Evolutionary conservation across 1,140 invertebrate genomes (phyloP), one percentile per base, ranked within the genome.

Genomic region (Drosophila subobscura): DNA sequence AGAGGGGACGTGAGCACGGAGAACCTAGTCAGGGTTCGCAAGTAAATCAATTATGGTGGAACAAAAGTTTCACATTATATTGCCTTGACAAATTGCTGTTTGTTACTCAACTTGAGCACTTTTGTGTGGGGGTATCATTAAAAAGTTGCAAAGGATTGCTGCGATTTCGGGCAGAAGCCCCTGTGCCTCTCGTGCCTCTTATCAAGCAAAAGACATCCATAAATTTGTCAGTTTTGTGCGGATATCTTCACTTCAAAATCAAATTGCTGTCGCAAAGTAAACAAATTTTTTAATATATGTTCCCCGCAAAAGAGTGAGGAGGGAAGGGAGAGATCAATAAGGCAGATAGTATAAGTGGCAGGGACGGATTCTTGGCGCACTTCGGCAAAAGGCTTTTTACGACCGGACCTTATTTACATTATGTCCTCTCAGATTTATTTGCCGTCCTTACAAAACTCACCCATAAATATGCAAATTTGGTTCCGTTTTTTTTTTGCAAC

Each of bases 401-500:
- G 73, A 68, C 51, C 76, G 61, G 61, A 75, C 72, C 72, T 68
- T 72, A 65, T 86, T 86, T 86, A 70, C 67, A 79, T 85, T 72
- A 66, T 74, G 79, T 47, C 49, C 55, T 4, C 44, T 45, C 55
- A 83, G 84, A 89, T 88, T 88, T 88, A 89, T 89, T 79, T 72
- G 50, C 66, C 59, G 7, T 3, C 66, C 66, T 49, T 71, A 60
- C 74, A 83, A 68, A 77, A 68, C 72, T 79, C 66, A 77, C 78
- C 83, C 77, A 88, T 89, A 88, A 88, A 88, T 88, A 88, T 88
- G 83, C 79, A 88, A 88, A 88, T 88, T 89, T 71, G 40, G 52
- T 44, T 65, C 14, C 14, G 8, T 4, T 22, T 22, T 4, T 22
- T 22, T 22, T 14, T 3, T 8, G 44, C n/a, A 41, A 50, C 66